Conservation (phyloP, 2,888 invertebrate species). For the Kryphioiulus occultus region DNA sequence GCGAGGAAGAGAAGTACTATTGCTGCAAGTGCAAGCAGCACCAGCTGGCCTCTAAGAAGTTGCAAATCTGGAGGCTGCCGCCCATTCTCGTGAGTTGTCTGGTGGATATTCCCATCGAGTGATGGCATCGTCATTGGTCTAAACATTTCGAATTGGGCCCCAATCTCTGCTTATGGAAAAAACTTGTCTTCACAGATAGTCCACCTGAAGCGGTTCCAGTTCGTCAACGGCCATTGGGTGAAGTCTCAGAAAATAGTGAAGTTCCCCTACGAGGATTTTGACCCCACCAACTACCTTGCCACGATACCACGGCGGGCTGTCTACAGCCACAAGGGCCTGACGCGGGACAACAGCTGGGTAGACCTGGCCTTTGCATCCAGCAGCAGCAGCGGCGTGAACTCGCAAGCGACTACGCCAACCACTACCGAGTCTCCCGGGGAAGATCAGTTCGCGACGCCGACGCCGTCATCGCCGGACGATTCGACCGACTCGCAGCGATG, state of each 20-base stretch:
- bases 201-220: conserved; percentile 91
- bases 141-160: too few relatives aligned
- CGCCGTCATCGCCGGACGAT: conserved; percentile 6
- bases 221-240: conserved; percentile 88
- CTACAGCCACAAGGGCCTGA: conserved; percentile 50
- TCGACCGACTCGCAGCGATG: background rate
- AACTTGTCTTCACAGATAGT: conserved; percentile 74
- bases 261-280: conserved; percentile 85
- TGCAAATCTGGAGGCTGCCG: conserved; percentile 90
- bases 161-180: too few relatives aligned
- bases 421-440: background rate
- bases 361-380: background rate
- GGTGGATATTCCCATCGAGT: too few relatives aligned
- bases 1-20: conserved; percentile 80
- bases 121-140: too few relatives aligned
- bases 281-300: conserved; percentile 85
- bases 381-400: conserved; percentile 63
- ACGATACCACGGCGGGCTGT: conserved; percentile 74
- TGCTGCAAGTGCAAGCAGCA: conserved; percentile 83
- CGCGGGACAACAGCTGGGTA: background rate
- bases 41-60: conserved; percentile 86
- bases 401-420: conserved; percentile 56
- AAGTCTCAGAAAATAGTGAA: conserved; percentile 93
- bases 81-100: conserved; percentile 75
- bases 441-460: background rate